These are phyloP conservation scores for Drosophila borealis DNA, from an alignment of 2,888 invertebrate genomes.

Conservation along the genomic window DNA sequence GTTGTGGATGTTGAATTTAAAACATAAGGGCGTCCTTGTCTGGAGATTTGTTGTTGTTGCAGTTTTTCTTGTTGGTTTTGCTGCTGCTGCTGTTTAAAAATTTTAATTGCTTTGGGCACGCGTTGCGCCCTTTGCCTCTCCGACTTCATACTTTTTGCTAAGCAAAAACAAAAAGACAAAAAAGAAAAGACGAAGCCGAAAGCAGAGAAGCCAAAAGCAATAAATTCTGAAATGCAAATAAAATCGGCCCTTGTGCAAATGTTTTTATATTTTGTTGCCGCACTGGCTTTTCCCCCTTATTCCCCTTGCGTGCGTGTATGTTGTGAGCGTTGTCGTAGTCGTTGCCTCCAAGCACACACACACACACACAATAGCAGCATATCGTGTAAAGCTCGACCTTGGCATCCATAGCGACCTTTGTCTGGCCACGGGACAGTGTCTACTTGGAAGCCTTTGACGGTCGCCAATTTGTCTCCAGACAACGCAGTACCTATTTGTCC, in stretches of 20 bases:
- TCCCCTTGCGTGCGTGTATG: conserved; percentile 10
- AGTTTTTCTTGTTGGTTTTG: conserved; percentile 12
- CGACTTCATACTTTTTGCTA: conserved; percentile 25
- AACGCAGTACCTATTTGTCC: conserved; percentile 8
- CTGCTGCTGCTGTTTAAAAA: conserved; percentile 36
- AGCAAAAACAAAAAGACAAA: conserved; percentile 36
- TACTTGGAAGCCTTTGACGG: conserved; percentile 36
- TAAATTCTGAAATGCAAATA: conserved; percentile 75
- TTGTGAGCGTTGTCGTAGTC: conserved; percentile 36
- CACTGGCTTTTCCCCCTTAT: conserved; percentile 1
- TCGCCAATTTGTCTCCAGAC: conserved; percentile 36
- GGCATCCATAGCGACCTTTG: conserved; percentile 63
- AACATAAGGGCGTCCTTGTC: conserved; percentile 53
- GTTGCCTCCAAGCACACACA: conserved; percentile 27
- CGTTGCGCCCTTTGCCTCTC: conserved; percentile 31
- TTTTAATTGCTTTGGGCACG: conserved; percentile 73
- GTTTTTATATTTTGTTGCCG: conserved; percentile 26
- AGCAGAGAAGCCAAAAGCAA: conserved; percentile 59
- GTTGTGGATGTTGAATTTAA: conserved; percentile 51
- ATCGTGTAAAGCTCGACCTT: conserved; percentile 57
- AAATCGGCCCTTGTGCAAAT: conserved; percentile 47
- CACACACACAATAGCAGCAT: conserved; percentile 28
- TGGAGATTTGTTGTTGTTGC: conserved; percentile 13
- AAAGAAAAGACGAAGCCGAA: conserved; percentile 35
- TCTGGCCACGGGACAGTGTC: conserved; percentile 35